phyloP scores from a whole-genome alignment of 2,888 invertebrate species.

The Polyploca ridens region DNA sequence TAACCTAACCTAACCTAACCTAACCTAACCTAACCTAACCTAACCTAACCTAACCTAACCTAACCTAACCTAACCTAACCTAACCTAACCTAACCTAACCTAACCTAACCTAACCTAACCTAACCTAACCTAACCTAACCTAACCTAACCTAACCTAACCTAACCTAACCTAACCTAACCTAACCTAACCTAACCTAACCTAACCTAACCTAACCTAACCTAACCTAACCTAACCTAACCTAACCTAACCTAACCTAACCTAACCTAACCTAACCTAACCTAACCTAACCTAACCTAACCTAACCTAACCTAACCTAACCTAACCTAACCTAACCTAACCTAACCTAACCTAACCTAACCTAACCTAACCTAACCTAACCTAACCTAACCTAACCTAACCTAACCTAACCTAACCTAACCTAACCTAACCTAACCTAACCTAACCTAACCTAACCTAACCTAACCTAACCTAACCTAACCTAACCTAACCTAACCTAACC shows the following conservation, averaged over 20 bases:
- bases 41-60: constrained; percentile 19
- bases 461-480: constrained; percentile 27
- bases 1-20: constrained; percentile 17
- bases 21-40: constrained; percentile 16
- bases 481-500: constrained; percentile 33
- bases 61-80: constrained; percentile 16
- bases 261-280: constrained; percentile 27
- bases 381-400: constrained; percentile 32
- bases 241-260: constrained; percentile 28
- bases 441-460: constrained; percentile 29
- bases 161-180: constrained; percentile 24
- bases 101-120: constrained; percentile 17
- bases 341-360: constrained; percentile 32
- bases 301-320: constrained; percentile 31
- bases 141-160: constrained; percentile 24
- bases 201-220: constrained; percentile 23
- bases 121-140: constrained; percentile 17
- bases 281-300: constrained; percentile 33
- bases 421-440: constrained; percentile 27
- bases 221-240: constrained; percentile 23
- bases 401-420: constrained; percentile 28
- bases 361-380: constrained; percentile 39
- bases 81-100: constrained; percentile 15
- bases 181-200: constrained; percentile 21
- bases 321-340: constrained; percentile 28